phyloP scores from a whole-genome alignment of 1,140 invertebrate genomes.

The Penaeus chinensis region DNA sequence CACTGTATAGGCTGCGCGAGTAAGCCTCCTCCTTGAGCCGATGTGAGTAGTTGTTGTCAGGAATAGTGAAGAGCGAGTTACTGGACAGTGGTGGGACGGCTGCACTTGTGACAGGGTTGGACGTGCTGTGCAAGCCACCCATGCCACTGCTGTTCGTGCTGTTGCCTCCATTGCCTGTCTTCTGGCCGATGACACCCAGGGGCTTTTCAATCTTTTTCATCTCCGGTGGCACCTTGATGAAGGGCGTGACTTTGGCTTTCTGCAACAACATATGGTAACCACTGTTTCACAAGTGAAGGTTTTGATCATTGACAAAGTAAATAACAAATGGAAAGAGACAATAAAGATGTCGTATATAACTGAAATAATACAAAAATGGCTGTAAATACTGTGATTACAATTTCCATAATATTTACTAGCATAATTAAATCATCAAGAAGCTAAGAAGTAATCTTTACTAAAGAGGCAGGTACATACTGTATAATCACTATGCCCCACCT shows the following conservation, averaged over 20 bases:
- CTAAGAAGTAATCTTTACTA: too few relatives aligned
- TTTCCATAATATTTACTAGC: too few relatives aligned
- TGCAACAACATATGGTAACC: conserved; percentile 8
- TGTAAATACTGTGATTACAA: too few relatives aligned
- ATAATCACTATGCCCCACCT: conserved; percentile 4
- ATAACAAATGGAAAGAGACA: neutral
- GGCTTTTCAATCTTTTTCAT: conserved; percentile 57
- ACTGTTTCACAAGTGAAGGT: neutral
- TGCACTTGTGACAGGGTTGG: conserved; percentile 24
- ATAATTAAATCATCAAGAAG: too few relatives aligned
- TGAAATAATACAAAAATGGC: too few relatives aligned
- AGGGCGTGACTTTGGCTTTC: conserved; percentile 56
- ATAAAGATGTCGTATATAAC: neutral
- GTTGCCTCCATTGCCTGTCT: conserved; percentile 20
- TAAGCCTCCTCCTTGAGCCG: conserved; percentile 36
- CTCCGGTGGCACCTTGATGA: conserved; percentile 61
- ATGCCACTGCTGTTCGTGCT: conserved; percentile 5
- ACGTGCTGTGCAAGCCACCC: conserved; percentile 20
- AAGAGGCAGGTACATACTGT: too few relatives aligned
- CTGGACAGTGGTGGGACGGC: conserved; percentile 30
- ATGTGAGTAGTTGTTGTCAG: conserved; percentile 40
- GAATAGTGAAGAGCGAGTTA: conserved; percentile 27
- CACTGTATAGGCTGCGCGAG: conserved; percentile 39
- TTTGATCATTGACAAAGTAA: neutral
- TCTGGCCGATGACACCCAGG: conserved; percentile 62